These are phyloP conservation scores for Prunella strophiata DNA, from an alignment of 2,797 vertebrate species.

Conservation along the genomic window DNA sequence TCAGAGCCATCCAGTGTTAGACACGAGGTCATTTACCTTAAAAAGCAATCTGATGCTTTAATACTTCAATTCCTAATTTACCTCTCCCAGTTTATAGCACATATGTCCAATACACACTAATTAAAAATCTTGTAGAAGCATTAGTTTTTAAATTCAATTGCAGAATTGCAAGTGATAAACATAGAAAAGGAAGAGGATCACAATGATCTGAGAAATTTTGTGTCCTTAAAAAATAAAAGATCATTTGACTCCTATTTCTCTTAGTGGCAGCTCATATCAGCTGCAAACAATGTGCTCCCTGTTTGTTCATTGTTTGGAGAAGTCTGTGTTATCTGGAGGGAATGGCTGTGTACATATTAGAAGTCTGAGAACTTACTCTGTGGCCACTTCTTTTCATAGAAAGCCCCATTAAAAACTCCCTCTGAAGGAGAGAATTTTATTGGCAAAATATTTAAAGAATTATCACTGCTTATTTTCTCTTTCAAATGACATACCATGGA, in stretches of 20 bases:
- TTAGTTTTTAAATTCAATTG: background rate
- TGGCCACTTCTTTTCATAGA: background rate
- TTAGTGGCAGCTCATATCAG: background rate
- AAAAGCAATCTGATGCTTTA: background rate
- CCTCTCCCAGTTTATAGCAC: background rate
- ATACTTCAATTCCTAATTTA: background rate
- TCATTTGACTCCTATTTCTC: background rate
- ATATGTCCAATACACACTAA: background rate
- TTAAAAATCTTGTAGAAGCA: background rate
- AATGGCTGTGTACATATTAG: background rate
- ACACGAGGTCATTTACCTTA: background rate
- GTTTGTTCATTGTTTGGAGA: accelerated
- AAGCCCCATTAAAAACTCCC: background rate
- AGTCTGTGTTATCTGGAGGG: background rate
- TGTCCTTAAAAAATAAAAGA: background rate
- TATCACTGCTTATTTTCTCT: background rate
- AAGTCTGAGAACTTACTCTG: background rate
- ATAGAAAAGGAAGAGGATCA: background rate
- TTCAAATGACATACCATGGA: background rate
- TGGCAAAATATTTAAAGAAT: background rate
- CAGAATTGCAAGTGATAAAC: background rate
- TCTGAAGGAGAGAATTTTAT: background rate
- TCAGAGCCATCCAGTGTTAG: slow-evolving; percentile 71
- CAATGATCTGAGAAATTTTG: background rate
- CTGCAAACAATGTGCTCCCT: background rate